Conservation (phyloP, 2,888 invertebrate genomes). For the Drosophila buzzatii region DNA sequence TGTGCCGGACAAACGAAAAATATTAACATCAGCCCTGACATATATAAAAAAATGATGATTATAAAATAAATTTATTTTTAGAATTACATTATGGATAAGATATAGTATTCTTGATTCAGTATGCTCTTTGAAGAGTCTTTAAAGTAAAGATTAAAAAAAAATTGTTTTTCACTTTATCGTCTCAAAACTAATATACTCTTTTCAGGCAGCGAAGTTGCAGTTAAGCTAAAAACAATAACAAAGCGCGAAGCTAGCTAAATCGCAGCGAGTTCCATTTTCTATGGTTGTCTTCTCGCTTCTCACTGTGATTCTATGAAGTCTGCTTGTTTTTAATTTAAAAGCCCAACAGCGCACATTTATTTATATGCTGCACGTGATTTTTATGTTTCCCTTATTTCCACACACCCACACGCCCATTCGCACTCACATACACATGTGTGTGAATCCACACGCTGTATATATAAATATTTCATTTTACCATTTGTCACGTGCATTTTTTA, state of each 20-base stretch:
- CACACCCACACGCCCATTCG: conserved; percentile 2
- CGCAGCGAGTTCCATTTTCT: conserved; percentile 21
- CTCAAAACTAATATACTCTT: conserved; percentile 1
- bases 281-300: conserved; percentile 16
- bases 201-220: background rate
- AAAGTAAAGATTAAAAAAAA: background rate
- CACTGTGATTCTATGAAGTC: conserved; percentile 46
- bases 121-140: too few species aligned
- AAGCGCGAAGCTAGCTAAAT: background rate
- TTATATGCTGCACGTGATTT: conserved; percentile 73
- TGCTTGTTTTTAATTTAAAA: conserved; percentile 78
- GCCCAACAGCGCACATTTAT: conserved; percentile 68
- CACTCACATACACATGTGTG: conserved; percentile 7
- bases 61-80: too few species aligned
- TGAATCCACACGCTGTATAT: conserved; percentile 44
- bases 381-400: conserved; percentile 40
- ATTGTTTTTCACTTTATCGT: background rate
- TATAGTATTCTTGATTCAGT: background rate
- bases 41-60: background rate
- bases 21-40: too few species aligned
- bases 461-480: conserved; percentile 74
- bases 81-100: background rate
- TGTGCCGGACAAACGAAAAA: too few species aligned
- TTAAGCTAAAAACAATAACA: conserved; percentile 3
- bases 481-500: conserved; percentile 78